Evolutionary conservation across 2,888 invertebrate species (phyloP).

Genomic region (Lasioglossum oenotherae): DNA sequence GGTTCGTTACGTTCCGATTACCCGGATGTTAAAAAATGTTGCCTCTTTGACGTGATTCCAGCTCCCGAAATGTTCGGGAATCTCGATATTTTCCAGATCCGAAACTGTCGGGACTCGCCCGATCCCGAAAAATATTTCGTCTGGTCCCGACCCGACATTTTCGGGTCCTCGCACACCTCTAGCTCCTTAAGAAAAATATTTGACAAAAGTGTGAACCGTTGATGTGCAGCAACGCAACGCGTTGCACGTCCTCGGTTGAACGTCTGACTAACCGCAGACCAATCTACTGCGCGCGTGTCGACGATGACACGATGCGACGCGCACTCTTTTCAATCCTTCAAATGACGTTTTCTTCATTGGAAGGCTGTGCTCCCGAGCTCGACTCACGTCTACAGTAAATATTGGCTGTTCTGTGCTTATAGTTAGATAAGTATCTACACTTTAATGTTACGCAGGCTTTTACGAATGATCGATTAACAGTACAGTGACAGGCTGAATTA

Average conservation of each 20-base stretch:
- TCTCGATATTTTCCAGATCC: too few relatives aligned
- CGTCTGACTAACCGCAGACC: slow-evolving; percentile 10
- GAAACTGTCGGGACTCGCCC: too few relatives aligned
- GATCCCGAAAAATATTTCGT: too few relatives aligned
- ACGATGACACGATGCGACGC: too few relatives aligned
- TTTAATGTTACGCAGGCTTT: slow-evolving; percentile 23
- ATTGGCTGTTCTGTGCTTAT: slow-evolving; percentile 28
- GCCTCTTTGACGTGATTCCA: too few relatives aligned
- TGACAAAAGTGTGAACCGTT: not conserved
- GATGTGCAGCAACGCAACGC: not conserved
- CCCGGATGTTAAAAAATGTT: not conserved
- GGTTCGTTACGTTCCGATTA: not conserved
- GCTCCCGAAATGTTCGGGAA: too few relatives aligned
- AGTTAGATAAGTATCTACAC: slow-evolving; percentile 35
- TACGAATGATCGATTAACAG: slow-evolving; percentile 58
- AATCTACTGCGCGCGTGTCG: not conserved
- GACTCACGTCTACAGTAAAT: slow-evolving; percentile 29
- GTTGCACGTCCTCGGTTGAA: not conserved
- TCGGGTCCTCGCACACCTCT: too few relatives aligned
- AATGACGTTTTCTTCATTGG: slow-evolving; percentile 21
- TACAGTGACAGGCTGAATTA: slow-evolving; percentile 32
- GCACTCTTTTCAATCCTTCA: slow-evolving; percentile 34
- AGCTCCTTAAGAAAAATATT: not conserved
- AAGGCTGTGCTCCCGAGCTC: slow-evolving; percentile 4
- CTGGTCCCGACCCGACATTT: too few relatives aligned